A percentile compares a stretch with the other conserved stretches of the same genome.
These are phyloP conservation scores for Bagarius yarrelli DNA, from an alignment of 2,113 vertebrate genomes.

Conservation along the genomic window DNA sequence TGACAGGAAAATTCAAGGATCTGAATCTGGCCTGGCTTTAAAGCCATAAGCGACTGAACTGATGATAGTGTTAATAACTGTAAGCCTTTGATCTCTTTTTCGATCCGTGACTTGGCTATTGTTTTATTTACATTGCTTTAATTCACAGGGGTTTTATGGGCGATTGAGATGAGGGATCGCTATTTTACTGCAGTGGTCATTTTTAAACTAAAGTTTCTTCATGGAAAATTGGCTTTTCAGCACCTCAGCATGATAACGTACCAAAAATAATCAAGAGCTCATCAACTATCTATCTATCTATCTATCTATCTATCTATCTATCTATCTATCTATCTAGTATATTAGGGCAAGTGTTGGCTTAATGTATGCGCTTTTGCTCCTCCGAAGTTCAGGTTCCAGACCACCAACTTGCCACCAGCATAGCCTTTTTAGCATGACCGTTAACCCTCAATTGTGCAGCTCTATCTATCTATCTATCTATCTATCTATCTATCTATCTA, in stretches of 20 bases:
- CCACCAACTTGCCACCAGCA: too few relatives aligned
- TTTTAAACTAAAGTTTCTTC: neutral
- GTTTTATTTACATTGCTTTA: constrained; percentile 18
- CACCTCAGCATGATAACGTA: neutral
- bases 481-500: constrained; percentile 9
- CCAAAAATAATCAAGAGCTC: constrained; percentile 1
- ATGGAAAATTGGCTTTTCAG: constrained; percentile 1
- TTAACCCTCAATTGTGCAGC: neutral
- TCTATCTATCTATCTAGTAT: neutral
- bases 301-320: too few relatives aligned
- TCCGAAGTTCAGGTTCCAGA: too few relatives aligned
- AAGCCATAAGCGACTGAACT: constrained; percentile 57
- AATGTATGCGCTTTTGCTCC: too few relatives aligned
- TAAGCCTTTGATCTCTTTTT: constrained; percentile 36
- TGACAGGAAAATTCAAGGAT: constrained; percentile 70
- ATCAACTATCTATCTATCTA: neutral
- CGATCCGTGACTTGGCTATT: constrained; percentile 11
- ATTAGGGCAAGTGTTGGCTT: too few relatives aligned
- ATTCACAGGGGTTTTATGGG: neutral
- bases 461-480: constrained; percentile 13
- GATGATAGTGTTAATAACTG: constrained; percentile 49
- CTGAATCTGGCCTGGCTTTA: constrained; percentile 59
- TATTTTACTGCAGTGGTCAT: constrained; percentile 5
- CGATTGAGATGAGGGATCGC: neutral
- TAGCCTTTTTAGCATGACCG: neutral